Evolutionary conservation across 1,140 invertebrate species (phyloP).

Genomic region (Maconellicoccus hirsutus): DNA sequence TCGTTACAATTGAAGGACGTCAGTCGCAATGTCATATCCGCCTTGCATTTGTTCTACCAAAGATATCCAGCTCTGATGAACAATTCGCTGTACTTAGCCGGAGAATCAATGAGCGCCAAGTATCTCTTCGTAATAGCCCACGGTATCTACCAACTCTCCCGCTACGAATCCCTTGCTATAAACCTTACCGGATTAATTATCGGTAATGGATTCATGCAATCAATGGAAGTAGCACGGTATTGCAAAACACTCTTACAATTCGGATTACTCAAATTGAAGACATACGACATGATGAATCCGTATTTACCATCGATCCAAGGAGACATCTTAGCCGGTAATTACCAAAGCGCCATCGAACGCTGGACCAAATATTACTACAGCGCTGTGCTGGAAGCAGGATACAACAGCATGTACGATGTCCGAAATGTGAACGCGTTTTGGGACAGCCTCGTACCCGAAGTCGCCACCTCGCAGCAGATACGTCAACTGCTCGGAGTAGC

Average conservation of each 20-base stretch:
- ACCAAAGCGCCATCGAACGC: neutral
- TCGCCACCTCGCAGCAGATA: neutral
- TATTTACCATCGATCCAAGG: neutral
- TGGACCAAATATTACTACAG: neutral
- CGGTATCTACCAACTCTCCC: constrained; percentile 40
- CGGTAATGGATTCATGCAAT: constrained; percentile 54
- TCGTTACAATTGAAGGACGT: constrained; percentile 49
- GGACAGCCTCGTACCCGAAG: neutral
- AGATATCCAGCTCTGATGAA: constrained; percentile 51
- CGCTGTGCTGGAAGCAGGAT: neutral
- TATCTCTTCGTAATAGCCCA: constrained; percentile 68
- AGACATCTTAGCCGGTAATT: neutral
- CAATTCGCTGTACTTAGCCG: constrained; percentile 63
- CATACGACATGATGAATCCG: neutral
- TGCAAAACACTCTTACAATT: constrained; percentile 50
- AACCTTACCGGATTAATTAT: constrained; percentile 42
- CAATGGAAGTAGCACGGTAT: constrained; percentile 48
- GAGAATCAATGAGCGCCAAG: constrained; percentile 77
- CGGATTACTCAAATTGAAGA: constrained; percentile 46
- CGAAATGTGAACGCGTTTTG: neutral
- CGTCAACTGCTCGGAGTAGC: neutral
- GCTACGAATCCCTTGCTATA: neutral
- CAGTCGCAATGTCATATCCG: constrained; percentile 24
- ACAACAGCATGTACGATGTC: constrained; percentile 8
- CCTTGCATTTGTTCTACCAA: constrained; percentile 48